phyloP scores from a whole-genome alignment of 2,888 invertebrate genomes.

The Amblyjoppa proteus region DNA sequence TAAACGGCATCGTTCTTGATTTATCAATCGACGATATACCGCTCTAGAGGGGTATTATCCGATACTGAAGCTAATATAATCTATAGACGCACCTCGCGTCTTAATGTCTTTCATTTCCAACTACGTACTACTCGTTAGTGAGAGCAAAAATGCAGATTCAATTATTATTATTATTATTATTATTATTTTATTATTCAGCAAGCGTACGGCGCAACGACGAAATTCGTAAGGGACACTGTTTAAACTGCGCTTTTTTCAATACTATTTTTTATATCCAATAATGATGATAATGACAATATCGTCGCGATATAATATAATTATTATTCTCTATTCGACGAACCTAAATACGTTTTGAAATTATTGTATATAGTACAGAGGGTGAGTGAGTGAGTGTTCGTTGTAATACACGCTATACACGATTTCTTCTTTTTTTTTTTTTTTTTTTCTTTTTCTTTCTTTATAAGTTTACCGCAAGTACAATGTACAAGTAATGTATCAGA shows the following conservation, averaged over 20 bases:
- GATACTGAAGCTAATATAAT: conserved; percentile 45
- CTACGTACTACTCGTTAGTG: conserved; percentile 39
- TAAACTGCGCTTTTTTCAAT: conserved; percentile 12
- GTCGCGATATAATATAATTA: conserved; percentile 29
- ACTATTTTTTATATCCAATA: conserved; percentile 23
- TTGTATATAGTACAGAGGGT: conserved; percentile 48
- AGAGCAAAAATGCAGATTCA: conserved; percentile 57
- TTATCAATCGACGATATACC: conserved; percentile 27
- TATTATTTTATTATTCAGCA: conserved; percentile 35
- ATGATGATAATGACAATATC: conserved; percentile 37
- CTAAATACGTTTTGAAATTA: background rate
- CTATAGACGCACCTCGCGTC: conserved; percentile 51
- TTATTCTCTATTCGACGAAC: conserved; percentile 24
- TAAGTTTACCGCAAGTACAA: conserved; percentile 72
- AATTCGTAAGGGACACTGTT: conserved; percentile 33
- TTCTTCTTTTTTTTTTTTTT: conserved; percentile 66
- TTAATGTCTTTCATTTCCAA: conserved; percentile 49
- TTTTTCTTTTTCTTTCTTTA: conserved; percentile 38
- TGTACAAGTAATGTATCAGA: conserved; percentile 80
- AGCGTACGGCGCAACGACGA: conserved; percentile 47
- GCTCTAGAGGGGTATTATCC: conserved; percentile 25
- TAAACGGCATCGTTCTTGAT: conserved; percentile 12
- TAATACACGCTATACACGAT: conserved; percentile 73
- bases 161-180: conserved; percentile 23
- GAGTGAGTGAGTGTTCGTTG: conserved; percentile 77